Conservation (phyloP, 1,140 invertebrate genomes). For the Plutomurus gul region DNA sequence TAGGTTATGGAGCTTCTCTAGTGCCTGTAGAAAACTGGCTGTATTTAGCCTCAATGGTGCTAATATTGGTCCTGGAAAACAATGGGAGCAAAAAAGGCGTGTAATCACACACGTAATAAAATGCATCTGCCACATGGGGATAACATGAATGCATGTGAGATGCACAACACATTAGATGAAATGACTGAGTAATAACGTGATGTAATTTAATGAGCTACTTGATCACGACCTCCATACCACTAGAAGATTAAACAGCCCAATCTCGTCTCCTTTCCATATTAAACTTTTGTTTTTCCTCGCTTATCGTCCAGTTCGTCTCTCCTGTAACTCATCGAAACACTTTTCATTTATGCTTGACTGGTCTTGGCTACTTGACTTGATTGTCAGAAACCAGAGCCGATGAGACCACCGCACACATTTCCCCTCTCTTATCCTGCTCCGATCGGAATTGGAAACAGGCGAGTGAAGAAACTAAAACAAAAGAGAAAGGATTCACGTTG, state of each 20-base stretch:
- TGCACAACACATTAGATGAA: not conserved
- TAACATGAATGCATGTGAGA: not conserved
- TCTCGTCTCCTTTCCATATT: not conserved
- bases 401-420: not conserved
- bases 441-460: not conserved
- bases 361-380: not conserved
- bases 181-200: not conserved
- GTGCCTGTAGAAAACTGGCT: no score
- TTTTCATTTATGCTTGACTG: not conserved
- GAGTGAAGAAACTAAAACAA: not conserved
- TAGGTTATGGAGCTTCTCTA: no score
- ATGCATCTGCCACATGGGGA: not conserved
- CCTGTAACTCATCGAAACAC: not conserved
- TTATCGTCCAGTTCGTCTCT: not conserved
- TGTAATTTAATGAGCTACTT: not conserved
- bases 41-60: no score
- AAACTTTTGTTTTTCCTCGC: not conserved
- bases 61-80: no score
- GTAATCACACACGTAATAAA: slow-evolving; percentile 18
- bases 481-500: not conserved
- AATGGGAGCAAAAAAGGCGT: not conserved
- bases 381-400: not conserved
- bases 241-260: not conserved
- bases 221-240: not conserved
- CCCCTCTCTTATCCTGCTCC: not conserved